A percentile compares a stretch with the other conserved stretches of the same genome.
Evolutionary conservation across 2,888 invertebrate genomes (phyloP).

Genomic region (Rhodophaea formosa): DNA sequence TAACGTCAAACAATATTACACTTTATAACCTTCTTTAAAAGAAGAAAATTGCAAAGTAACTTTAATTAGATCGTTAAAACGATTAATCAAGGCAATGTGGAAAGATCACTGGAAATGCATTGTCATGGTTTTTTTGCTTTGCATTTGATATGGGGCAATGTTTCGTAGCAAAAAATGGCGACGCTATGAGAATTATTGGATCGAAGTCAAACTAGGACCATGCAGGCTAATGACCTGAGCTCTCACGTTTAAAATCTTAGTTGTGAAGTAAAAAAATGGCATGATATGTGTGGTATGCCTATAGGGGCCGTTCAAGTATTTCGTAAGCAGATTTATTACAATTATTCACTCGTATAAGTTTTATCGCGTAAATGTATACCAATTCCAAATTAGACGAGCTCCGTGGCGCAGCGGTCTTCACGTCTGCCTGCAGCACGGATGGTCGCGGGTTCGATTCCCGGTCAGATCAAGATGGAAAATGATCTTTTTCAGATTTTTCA

Average conservation of each 20-base stretch:
- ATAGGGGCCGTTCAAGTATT: no score
- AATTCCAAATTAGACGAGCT: no score
- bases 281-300: no score
- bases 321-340: no score
- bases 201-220: not conserved
- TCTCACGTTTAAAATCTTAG: not conserved
- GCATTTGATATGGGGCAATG: slow-evolving; percentile 3
- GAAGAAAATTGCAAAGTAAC: not conserved
- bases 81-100: slow-evolving; percentile 25
- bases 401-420: no score
- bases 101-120: slow-evolving; percentile 32
- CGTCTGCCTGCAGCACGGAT: no score
- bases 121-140: slow-evolving; percentile 18
- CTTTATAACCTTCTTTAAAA: not conserved
- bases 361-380: no score
- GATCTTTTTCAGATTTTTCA: no score
- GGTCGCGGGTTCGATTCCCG: no score
- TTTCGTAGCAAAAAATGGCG: not conserved
- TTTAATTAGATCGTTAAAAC: slow-evolving; percentile 12
- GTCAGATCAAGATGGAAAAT: no score
- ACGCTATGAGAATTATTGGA: not conserved
- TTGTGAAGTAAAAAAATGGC: not conserved
- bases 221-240: not conserved
- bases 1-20: not conserved
- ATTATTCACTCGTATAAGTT: no score